Evolutionary conservation across 1,140 invertebrate species (phyloP), one percentile per base, ranked within the genome.

Genomic region (Tetramorium parvispinum): DNA sequence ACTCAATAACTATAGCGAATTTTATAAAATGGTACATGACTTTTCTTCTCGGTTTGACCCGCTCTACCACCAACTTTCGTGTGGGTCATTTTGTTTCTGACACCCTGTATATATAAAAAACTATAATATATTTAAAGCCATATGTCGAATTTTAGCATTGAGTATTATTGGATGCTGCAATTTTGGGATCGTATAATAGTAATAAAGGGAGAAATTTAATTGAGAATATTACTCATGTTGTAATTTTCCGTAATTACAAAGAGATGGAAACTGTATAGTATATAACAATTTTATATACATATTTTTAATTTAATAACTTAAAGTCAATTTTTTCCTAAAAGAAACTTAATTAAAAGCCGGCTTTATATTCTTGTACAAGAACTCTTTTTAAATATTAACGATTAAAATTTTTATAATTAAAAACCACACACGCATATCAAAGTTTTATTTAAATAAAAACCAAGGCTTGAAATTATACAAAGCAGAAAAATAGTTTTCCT

Each of bases 161-260:
- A 21, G 24, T 49, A 73, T 73, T 73, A 51, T 53, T 53, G 46
- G 6, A 73, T 73, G 40, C 7, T 71, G 32, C 27, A 51, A 49
- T 73, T 66, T 66, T 66, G 7, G 13, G 13, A 16, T 61, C 6
- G 37, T 65, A n/a, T 3, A 66, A 21, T 43, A 43, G n/a, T 66
- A 43, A 66, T 10, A 21, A 43, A 43, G 37, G 16, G 51, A 13
- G 46, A 16, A 40, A 66, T 66, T 43, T 43, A 43, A 40, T 65
- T 21, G 2, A 6, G 13, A 66, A 66, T 66, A 66, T 66, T 43
- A 2, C 21, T 21, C 8, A 40, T 10, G 3, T 13, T 43, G n/a
- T 66, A 40, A 37, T 66, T 66, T 66, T 66, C n/a, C 18, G 37
- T 66, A 66, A 66, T 43, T 43, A 66, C 37, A 43, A 43, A 43